Conservation (phyloP, 2,797 vertebrate species). For the Sebastes minor region DNA sequence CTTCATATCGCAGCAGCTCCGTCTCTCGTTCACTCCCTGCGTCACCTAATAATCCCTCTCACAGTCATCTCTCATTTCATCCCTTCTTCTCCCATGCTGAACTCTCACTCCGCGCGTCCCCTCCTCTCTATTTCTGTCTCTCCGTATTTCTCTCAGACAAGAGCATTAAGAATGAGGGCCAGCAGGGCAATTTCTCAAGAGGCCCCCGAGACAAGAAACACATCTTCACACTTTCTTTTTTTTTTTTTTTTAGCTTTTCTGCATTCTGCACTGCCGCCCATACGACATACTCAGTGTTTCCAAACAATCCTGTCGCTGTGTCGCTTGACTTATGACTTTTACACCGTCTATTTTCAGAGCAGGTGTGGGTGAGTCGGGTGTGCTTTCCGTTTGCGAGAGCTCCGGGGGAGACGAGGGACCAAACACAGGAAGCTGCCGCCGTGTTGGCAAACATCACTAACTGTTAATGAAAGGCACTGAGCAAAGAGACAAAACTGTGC, state of each 20-base stretch:
- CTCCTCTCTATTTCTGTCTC: conserved; percentile 20
- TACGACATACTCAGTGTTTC: not conserved
- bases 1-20: not conserved
- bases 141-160: conserved; percentile 1
- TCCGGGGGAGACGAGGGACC: not conserved
- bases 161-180: conserved; percentile 27
- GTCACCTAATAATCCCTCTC: conserved; percentile 47
- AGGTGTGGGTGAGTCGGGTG: not conserved
- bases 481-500: conserved; percentile 35
- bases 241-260: not conserved
- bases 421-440: conserved; percentile 18
- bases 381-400: not conserved
- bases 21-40: not conserved
- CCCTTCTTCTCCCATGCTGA: conserved; percentile 7
- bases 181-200: conserved; percentile 24
- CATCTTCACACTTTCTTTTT: not conserved
- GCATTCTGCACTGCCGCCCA: not conserved
- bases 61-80: conserved; percentile 27
- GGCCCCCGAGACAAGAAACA: not conserved
- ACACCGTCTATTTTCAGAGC: conserved; percentile 8
- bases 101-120: not conserved
- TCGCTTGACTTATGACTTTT: not conserved
- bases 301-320: not conserved
- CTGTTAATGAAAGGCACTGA: conserved; percentile 38
- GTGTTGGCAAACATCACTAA: conserved; percentile 25